Evolutionary conservation across 2,113 vertebrate genomes (phyloP).

Genomic region (Gymnarchus niloticus): DNA sequence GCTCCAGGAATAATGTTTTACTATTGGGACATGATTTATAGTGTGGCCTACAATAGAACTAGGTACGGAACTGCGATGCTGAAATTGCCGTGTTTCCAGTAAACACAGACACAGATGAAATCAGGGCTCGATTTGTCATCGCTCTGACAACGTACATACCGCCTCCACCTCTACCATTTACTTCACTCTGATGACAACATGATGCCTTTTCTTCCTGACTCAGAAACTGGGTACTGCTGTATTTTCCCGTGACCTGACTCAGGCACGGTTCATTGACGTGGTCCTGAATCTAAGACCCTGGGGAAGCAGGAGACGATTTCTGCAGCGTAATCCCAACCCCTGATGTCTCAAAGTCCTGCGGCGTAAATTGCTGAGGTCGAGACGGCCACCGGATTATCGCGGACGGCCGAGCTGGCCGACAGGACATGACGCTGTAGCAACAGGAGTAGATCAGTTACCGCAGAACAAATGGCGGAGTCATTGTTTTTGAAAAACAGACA

Average conservation of each 20-base stretch:
- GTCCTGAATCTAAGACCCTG: background rate
- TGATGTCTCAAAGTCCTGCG: background rate
- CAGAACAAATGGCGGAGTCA: constrained; percentile 18
- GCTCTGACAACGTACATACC: constrained; percentile 21
- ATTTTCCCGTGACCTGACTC: background rate
- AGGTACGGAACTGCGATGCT: background rate
- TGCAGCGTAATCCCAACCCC: background rate
- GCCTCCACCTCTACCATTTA: background rate
- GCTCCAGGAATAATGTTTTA: background rate
- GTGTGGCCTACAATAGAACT: constrained; percentile 14
- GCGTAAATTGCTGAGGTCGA: background rate
- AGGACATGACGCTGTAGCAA: constrained; percentile 39
- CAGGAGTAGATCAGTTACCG: constrained; percentile 33
- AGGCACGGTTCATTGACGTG: background rate
- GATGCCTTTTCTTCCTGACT: background rate
- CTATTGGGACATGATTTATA: constrained; percentile 10
- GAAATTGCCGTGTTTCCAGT: constrained; percentile 8
- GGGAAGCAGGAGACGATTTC: background rate
- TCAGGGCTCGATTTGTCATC: constrained; percentile 36
- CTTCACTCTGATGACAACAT: background rate
- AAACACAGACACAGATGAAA: constrained; percentile 28
- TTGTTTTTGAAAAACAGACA: background rate
- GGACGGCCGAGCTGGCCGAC: background rate
- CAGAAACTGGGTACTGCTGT: background rate
- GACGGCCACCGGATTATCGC: background rate